Evolutionary conservation across 2,113 vertebrate genomes (phyloP).

Genomic region (Picathartes gymnocephalus): DNA sequence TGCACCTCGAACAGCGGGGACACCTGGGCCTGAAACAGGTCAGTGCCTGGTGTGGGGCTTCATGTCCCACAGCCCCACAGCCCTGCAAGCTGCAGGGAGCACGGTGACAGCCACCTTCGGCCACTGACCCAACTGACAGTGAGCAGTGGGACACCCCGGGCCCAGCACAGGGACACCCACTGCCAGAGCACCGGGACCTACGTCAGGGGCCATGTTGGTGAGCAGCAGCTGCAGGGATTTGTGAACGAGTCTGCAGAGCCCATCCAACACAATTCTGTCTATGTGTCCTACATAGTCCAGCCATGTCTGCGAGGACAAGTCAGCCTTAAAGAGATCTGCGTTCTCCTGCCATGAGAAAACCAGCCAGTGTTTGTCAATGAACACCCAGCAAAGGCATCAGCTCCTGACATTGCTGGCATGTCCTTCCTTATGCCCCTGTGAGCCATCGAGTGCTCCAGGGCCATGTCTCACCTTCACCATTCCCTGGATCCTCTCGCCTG

Average conservation of each 20-base stretch:
- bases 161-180: accelerated
- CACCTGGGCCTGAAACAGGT: conserved; percentile 11
- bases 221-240: conserved; percentile 71
- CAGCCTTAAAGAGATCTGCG: conserved; percentile 57
- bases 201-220: conserved; percentile 64
- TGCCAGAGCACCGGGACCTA: not conserved
- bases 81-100: accelerated
- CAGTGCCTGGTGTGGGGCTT: accelerated
- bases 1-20: conserved; percentile 70
- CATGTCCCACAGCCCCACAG: accelerated
- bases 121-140: not conserved
- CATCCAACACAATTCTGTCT: conserved; percentile 61
- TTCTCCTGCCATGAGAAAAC: conserved; percentile 72
- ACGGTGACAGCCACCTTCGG: accelerated
- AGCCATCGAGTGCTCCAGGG: too few species aligned
- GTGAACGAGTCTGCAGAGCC: conserved; percentile 65
- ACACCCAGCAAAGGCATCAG: accelerated
- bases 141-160: accelerated
- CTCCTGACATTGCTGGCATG: not conserved
- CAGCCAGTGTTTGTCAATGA: accelerated
- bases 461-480: conserved; percentile 54
- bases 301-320: conserved; percentile 51
- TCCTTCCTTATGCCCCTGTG: accelerated
- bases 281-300: conserved; percentile 60
- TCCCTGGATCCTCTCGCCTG: conserved; percentile 47